A percentile compares a stretch with the other conserved stretches of the same genome.
Evolutionary conservation across 1,140 invertebrate species (phyloP).

Genomic region (Gryon sp.): DNA sequence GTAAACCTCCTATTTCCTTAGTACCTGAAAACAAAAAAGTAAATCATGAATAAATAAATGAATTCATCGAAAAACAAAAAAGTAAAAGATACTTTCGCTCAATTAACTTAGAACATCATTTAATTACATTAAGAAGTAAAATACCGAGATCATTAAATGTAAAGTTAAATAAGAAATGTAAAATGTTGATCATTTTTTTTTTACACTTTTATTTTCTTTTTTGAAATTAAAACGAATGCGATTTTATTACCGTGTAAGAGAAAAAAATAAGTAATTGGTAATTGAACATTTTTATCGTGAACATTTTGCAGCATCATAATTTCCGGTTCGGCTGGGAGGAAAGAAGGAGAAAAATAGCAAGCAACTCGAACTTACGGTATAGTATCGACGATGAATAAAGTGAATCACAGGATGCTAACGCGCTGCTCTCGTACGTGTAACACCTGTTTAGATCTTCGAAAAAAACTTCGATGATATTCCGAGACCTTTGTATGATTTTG

Average conservation of each 20-base stretch:
- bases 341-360: conserved; percentile 35
- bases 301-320: conserved; percentile 30
- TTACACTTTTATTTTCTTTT: too few relatives aligned
- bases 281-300: conserved; percentile 20
- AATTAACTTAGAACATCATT: too few relatives aligned
- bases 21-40: conserved; percentile 76
- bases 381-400: conserved; percentile 75
- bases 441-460: conserved; percentile 83
- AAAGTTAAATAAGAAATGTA: too few relatives aligned
- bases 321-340: conserved; percentile 37
- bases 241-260: not conserved
- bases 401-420: conserved; percentile 81
- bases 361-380: conserved; percentile 72
- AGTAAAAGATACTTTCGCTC: too few relatives aligned
- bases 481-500: conserved; percentile 81
- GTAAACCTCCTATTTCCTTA: conserved; percentile 77
- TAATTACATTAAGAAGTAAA: too few relatives aligned
- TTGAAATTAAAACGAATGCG: too few relatives aligned
- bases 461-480: conserved; percentile 84
- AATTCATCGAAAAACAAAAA: too few relatives aligned
- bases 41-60: conserved; percentile 36
- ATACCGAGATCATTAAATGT: too few relatives aligned
- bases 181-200: too few relatives aligned
- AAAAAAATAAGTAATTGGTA: conserved; percentile 5
- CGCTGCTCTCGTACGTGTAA: conserved; percentile 82